A percentile compares a stretch with the other conserved stretches of the same genome.
Evolutionary conservation across 2,888 invertebrate genomes (phyloP).

Genomic region (Thysanoteuthis rhombus): DNA sequence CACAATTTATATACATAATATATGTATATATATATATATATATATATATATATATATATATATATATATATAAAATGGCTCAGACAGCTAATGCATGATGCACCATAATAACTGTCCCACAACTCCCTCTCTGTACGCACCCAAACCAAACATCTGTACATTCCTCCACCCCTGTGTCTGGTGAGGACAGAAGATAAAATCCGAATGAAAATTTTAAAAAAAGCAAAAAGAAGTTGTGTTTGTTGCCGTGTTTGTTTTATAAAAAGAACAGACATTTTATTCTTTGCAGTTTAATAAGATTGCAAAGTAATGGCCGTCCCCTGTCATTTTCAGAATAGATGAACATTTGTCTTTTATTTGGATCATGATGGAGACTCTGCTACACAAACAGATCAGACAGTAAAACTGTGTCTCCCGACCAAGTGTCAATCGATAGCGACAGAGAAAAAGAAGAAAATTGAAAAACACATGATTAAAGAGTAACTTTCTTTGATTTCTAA

Average conservation of each 20-base stretch:
- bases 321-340: background rate
- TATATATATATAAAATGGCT: background rate
- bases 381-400: background rate
- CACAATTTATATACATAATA: too few relatives aligned
- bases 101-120: background rate
- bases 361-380: background rate
- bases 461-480: background rate
- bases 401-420: background rate
- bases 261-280: background rate
- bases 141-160: background rate
- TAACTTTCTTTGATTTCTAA: background rate
- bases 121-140: background rate
- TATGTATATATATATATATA: background rate
- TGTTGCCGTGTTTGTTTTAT: background rate
- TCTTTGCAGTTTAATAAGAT: background rate
- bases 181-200: background rate
- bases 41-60: background rate
- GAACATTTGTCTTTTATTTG: background rate
- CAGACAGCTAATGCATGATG: background rate
- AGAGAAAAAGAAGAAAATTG: background rate
- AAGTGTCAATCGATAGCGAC: background rate
- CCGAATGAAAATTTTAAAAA: background rate
- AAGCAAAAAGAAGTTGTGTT: background rate
- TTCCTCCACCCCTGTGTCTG: background rate
- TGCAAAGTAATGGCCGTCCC: background rate